Conservation (phyloP, 2,797 vertebrate species). For the Propithecus perrieri region DNA sequence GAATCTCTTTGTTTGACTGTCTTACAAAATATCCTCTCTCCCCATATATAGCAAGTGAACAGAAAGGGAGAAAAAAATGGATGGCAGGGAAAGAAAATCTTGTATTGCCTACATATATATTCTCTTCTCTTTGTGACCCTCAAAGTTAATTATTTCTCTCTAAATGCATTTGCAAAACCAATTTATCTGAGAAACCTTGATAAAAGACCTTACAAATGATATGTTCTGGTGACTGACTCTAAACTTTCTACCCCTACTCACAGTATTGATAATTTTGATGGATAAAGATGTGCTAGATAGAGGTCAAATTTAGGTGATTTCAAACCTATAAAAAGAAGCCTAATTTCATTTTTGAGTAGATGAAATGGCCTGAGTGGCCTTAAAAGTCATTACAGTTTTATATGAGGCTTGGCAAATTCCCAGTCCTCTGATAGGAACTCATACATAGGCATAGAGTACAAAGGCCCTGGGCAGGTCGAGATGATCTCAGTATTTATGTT, state of each 20-base stretch:
- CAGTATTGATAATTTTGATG: slow-evolving; percentile 71
- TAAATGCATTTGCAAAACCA: slow-evolving; percentile 70
- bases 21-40: background rate
- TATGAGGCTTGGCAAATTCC: slow-evolving; percentile 58
- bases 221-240: slow-evolving; percentile 54
- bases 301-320: slow-evolving; percentile 66
- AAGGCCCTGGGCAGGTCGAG: background rate
- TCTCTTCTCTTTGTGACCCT: slow-evolving; percentile 59
- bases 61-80: background rate
- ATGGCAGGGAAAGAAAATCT: slow-evolving; percentile 4
- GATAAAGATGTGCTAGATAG: slow-evolving; percentile 68
- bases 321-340: slow-evolving; percentile 69
- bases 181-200: slow-evolving; percentile 70
- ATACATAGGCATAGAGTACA: slow-evolving; percentile 54
- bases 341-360: slow-evolving; percentile 78
- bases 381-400: slow-evolving; percentile 67
- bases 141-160: slow-evolving; percentile 72
- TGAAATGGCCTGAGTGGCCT: slow-evolving; percentile 53
- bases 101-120: slow-evolving; percentile 20
- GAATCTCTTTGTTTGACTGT: background rate
- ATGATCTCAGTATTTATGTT: slow-evolving; percentile 69
- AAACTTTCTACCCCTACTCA: slow-evolving; percentile 26
- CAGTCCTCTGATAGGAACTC: slow-evolving; percentile 47
- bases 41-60: background rate
- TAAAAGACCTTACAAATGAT: slow-evolving; percentile 59